These are phyloP conservation scores for Podarcis cretensis DNA, from an alignment of 2,113 vertebrate species.

Conservation along the genomic window DNA sequence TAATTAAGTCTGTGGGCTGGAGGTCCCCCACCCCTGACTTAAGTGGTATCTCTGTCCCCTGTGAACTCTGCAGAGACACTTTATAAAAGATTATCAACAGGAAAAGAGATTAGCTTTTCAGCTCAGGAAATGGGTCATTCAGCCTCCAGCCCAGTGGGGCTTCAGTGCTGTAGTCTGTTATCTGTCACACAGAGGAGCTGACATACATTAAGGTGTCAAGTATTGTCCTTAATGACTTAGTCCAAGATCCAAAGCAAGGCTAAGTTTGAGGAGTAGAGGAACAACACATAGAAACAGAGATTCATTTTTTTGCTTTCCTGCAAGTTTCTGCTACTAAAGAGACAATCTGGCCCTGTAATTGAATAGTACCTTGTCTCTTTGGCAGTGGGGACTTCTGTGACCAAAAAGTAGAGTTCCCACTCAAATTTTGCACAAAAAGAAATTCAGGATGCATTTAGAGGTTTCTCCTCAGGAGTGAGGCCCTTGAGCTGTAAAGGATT, in stretches of 20 bases:
- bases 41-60: conserved; percentile 8
- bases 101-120: conserved; percentile 21
- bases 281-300: not conserved
- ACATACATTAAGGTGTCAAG: not conserved
- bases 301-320: not conserved
- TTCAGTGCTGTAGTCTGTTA: not conserved
- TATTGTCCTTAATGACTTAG: not conserved
- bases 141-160: not conserved
- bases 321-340: not conserved
- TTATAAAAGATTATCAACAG: conserved; percentile 52
- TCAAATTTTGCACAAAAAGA: not conserved
- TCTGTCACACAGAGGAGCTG: not conserved
- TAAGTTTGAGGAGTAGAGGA: not conserved
- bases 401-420: not conserved
- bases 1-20: too few species aligned
- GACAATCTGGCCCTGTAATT: too few species aligned
- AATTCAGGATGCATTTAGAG: not conserved
- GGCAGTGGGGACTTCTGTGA: not conserved
- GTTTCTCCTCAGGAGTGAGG: not conserved
- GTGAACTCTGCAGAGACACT: conserved; percentile 34
- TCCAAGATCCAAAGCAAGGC: not conserved
- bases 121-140: conserved; percentile 26
- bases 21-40: not conserved
- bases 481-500: too few species aligned
- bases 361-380: not conserved